These are phyloP conservation scores for Eledona agricola DNA, from an alignment of 2,888 invertebrate genomes.

Conservation along the genomic window DNA sequence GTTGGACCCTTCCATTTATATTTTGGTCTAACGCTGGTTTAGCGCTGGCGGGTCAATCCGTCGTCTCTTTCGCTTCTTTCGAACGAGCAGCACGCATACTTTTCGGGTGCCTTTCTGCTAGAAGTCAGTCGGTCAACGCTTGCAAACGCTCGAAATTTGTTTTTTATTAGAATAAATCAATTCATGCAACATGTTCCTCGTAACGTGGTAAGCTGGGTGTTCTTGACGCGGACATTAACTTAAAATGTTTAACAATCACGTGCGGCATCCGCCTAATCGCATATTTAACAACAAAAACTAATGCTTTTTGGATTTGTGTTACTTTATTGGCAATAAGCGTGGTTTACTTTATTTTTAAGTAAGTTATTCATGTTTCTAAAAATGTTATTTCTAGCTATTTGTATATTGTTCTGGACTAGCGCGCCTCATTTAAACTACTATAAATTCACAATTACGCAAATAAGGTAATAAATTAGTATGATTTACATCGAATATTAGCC, in stretches of 20 bases:
- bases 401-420: constrained; percentile 35
- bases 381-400: constrained; percentile 40
- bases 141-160: constrained; percentile 31
- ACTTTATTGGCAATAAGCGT: constrained; percentile 39
- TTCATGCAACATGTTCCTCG: constrained; percentile 38
- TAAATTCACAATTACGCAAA: constrained; percentile 29
- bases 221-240: constrained; percentile 26
- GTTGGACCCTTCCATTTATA: constrained; percentile 57
- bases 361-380: constrained; percentile 41
- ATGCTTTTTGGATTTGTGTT: constrained; percentile 32
- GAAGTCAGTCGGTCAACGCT: constrained; percentile 21
- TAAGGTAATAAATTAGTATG: constrained; percentile 17
- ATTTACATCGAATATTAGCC: constrained; percentile 2
- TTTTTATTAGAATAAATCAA: constrained; percentile 26
- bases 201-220: constrained; percentile 48
- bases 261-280: constrained; percentile 11
- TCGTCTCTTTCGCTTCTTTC: constrained; percentile 44
- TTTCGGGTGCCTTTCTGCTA: constrained; percentile 29
- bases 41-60: constrained; percentile 51
- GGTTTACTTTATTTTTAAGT: constrained; percentile 41
- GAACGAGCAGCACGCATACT: constrained; percentile 36
- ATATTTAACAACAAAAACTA: constrained; percentile 31
- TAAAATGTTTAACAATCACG: too few species aligned
- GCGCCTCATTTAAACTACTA: constrained; percentile 28
- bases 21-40: constrained; percentile 53